Percentiles rank a stretch among this genome's conserved stretches.
Evolutionary conservation across 2,888 invertebrate species (phyloP).

Genomic region (Lamellibrachia columna): DNA sequence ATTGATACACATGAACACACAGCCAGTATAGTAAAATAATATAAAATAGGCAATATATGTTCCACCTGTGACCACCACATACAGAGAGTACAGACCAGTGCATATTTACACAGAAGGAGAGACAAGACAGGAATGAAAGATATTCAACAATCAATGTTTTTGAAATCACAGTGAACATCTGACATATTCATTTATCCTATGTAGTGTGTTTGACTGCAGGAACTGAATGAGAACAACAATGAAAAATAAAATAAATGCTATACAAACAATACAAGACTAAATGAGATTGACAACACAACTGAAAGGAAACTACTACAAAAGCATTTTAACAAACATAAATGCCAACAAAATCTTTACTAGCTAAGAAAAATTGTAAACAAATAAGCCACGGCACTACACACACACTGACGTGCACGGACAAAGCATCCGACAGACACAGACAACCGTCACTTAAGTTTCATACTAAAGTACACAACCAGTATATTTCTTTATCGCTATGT

Average conservation of each 20-base stretch:
- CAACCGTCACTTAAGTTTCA: not conserved
- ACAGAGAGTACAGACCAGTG: not conserved
- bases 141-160: not conserved
- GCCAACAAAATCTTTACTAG: not conserved
- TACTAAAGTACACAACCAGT: not conserved
- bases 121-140: not conserved
- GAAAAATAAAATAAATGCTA: not conserved
- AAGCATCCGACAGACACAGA: not conserved
- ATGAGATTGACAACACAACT: not conserved
- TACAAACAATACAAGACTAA: not conserved
- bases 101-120: not conserved
- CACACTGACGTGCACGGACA: not conserved
- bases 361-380: not conserved
- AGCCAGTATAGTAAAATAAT: not conserved
- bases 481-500: not conserved
- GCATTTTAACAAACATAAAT: not conserved
- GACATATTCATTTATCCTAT: not conserved
- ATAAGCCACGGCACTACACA: not conserved
- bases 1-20: not conserved
- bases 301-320: not conserved
- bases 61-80: too few species aligned
- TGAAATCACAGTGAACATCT: not conserved
- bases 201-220: not conserved
- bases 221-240: not conserved
- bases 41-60: not conserved